Evolutionary conservation across 2,113 vertebrate species (phyloP), one percentile per base, ranked within the genome.

Genomic region (Apodemus sylvaticus): DNA sequence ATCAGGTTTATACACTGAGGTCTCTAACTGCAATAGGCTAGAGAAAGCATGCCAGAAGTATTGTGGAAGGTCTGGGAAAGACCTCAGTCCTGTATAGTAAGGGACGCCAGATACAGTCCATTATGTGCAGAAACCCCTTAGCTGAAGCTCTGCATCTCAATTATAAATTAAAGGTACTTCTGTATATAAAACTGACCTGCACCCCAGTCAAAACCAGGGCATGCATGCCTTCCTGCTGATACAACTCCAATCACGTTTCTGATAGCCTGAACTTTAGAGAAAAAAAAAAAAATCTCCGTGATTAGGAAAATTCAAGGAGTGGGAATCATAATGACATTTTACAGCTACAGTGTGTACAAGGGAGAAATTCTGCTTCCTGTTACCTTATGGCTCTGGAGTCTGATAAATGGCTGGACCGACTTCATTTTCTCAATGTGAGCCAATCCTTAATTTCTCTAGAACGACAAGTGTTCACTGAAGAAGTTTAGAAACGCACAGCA

Each of bases 391-490:
- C 36, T 55, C 60, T 71, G 45, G 24, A 16, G 22, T 81, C 93
- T 95, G 53, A 91, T 58, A 51, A 89, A 79, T 8, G 26, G 17
- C 58, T 31, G 7, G 71, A 42, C 55, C 93, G 83, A 76, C 7
- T 86, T 77, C 31, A 74, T 66, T 86, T 68, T 79, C 79, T 83
- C 19, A 39, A 42, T 36, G 11, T 53, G 45, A 70, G 64, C 64
- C 85, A 70, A 70, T 53, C 10, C n/a, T 87, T 87, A 70, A 45
- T 91, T 74, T 71, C 62, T 95, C 68, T 89, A 51, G 79, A 95
- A 36, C 13, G 68, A 66, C 89, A 24, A 20, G 53, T 78, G n/a
- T 42, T 95, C 83, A 76, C 1, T 91, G 10, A 96, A 93, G 74
- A 95, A 90, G 91, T 96, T 24, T 9, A 82, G 58, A 95, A 82